Evolutionary conservation across 1,140 invertebrate species (phyloP), one percentile per base, ranked within the genome.

Genomic region (Riptortus pedestris): DNA sequence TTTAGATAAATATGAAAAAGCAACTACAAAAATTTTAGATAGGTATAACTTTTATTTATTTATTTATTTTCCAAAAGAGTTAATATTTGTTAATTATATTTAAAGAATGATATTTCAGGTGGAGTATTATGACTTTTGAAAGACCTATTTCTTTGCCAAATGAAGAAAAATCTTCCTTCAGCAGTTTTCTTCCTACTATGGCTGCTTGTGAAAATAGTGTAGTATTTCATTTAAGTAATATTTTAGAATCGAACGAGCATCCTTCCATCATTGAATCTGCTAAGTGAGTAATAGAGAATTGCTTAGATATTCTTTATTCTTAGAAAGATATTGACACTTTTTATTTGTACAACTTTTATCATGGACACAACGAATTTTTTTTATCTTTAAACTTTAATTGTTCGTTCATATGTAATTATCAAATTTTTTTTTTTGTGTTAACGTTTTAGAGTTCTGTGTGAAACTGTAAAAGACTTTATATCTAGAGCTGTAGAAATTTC

Each of bases 21-120:
- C 93, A 9, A 88, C 92, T 67, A 94, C 92, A 45, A 96, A 96
- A 78, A 95, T 96, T 86, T 78, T 98, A 28, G 94, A 98, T 76
- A 85, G 92, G 80, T 87, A 71, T 64, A n/a, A 38, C 57, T 60
- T 26, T 38, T 51, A 48, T 45, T n/a, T 38, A 48, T 11, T 20
- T 62, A 7, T 27, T 31, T n/a, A n/a, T n/a, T n/a, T 11, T 55
- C 11, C 20, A 11, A 9, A n/a, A n/a, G 20, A 12, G 11, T 9
- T 18, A 55, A 9, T 55, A 11, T 55, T 55, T 11, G 9, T 55
- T 9, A 55, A 24, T 9, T 55, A 55, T 12, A 11, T 20, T 55
- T 43, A 43, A 38, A 7, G 5, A 38, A 38, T 7, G 31, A 16
- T 55, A 26, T 68, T 70, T 57, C 70, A 86, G 85, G 67, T 94